phyloP scores from a whole-genome alignment of 2,888 invertebrate genomes.

The Rhagophthalmus giganteus region DNA sequence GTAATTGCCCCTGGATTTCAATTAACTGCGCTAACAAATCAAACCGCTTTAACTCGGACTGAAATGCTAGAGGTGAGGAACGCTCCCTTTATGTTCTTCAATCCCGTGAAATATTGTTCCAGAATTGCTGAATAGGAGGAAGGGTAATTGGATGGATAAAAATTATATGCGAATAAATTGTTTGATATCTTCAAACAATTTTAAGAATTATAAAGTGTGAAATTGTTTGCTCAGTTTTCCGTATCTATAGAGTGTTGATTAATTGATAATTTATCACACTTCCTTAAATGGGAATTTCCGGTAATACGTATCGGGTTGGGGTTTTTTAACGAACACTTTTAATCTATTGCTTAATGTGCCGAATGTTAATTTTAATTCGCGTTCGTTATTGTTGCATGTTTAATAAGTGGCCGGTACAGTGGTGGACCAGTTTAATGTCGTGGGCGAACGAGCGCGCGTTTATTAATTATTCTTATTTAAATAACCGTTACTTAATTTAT shows the following conservation, averaged over 20 bases:
- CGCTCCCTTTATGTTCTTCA: slow-evolving; percentile 52
- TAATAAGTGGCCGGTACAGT: too few relatives aligned
- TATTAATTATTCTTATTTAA: too few relatives aligned
- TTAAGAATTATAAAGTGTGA: slow-evolving; percentile 37
- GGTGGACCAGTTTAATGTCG: too few relatives aligned
- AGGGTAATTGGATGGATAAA: slow-evolving; percentile 56
- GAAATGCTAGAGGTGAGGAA: slow-evolving; percentile 45
- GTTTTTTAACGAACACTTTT: not conserved
- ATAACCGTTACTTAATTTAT: too few relatives aligned
- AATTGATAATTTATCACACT: slow-evolving; percentile 36
- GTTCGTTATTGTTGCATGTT: too few relatives aligned
- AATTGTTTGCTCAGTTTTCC: slow-evolving; percentile 34
- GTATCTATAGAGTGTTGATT: slow-evolving; percentile 25
- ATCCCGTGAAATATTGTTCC: slow-evolving; percentile 56
- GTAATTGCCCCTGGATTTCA: slow-evolving; percentile 59
- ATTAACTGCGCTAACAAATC: slow-evolving; percentile 60
- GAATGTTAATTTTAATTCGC: slow-evolving; percentile 15
- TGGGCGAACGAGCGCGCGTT: too few relatives aligned
- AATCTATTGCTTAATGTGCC: slow-evolving; percentile 2
- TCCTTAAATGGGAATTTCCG: slow-evolving; percentile 10
- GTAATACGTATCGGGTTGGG: slow-evolving; percentile 1
- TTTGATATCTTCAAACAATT: slow-evolving; percentile 37
- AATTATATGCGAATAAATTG: slow-evolving; percentile 47
- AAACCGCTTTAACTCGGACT: slow-evolving; percentile 55
- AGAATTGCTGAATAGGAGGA: slow-evolving; percentile 55